Evolutionary conservation across 2,797 vertebrate genomes (phyloP), one percentile per base, ranked within the genome.

Genomic region (Synanceia verrucosa): DNA sequence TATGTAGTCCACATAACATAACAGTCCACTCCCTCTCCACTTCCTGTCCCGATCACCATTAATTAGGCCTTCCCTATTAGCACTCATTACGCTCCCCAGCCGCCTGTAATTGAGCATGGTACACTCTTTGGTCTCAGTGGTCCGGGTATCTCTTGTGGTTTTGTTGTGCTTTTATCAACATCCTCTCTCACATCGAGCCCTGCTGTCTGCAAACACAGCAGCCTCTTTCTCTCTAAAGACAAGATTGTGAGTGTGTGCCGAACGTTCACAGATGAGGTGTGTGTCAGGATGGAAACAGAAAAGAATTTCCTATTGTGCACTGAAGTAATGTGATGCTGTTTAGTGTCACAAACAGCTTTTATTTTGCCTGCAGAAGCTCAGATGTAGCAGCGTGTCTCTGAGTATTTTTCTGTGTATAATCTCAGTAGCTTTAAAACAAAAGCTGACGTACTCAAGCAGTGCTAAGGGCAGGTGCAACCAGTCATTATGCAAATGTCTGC

Each of bases 401-500:
- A 39, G 39, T 76, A 53, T 71, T 79, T 82, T 48, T 80, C 23
- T 75, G 61, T 23, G 29, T 47, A 26, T 50, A 66, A 74, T 82
- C 71, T 79, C 76, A 24, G 36, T 13, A 24, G 69, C 76, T 85
- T 76, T 78, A 65, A 75, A 77, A 23, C 41, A 13, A 55, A 81
- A 65, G 71, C 44, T 56, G 59, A 76, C 23, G 72, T 82, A 76
- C 29, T 84, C 52, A 71, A 83, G 76, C 85, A 53, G 65, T 0
- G 29, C 80, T 55, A 28, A 84, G 73, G 77, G 86, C 88, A 93
- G 92, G 88, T 90, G 88, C 83, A 87, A 51, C 65, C 21, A 76
- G 68, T 77, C 84, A 83, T 91, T 92, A 91, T 92, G 88, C 85
- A 91, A 91, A 92, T 91, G 69, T 74, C 10, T 78, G 80, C 81